Percentiles rank a stretch among this genome's conserved stretches.
Conservation (phyloP, 2,797 vertebrate genomes). For the Rhinichthys osculus region DNA sequence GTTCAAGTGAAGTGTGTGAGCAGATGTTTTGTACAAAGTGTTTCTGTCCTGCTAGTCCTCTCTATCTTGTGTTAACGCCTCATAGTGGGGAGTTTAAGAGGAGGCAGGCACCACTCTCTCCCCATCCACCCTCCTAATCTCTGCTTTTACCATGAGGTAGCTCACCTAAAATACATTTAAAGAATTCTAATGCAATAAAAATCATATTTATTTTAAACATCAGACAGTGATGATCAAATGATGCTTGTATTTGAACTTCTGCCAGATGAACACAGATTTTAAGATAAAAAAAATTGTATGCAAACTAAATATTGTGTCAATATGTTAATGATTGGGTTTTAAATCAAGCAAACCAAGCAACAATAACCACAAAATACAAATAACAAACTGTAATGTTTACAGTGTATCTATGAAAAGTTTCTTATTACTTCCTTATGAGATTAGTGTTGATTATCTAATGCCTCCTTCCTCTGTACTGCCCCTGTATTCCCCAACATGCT, state of each 20-base stretch:
- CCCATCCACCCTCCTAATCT: conserved; percentile 42
- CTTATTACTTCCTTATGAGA: background rate
- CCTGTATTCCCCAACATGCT: background rate
- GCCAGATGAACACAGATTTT: background rate
- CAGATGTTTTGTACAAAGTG: conserved; percentile 30
- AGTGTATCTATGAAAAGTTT: background rate
- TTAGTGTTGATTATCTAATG: conserved; percentile 8
- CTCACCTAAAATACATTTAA: conserved; percentile 44
- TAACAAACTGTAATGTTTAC: background rate
- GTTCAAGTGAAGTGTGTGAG: conserved; percentile 1
- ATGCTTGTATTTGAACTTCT: background rate
- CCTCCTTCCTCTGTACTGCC: background rate
- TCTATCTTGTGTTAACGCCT: conserved; percentile 32
- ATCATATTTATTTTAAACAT: background rate
- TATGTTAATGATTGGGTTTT: background rate
- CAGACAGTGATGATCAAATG: background rate
- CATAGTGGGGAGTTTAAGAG: conserved; percentile 52
- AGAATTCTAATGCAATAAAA: conserved; percentile 29
- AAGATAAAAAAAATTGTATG: background rate
- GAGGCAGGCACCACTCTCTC: conserved; percentile 55
- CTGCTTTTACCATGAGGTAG: conserved; percentile 27
- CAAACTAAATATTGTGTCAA: background rate
- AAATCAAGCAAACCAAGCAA: background rate
- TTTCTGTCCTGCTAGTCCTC: conserved; percentile 32
- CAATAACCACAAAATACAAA: background rate